Base-by-base conservation (phyloP, 1,140 invertebrate genomes). In the Drosophila nigrodunni region DNA sequence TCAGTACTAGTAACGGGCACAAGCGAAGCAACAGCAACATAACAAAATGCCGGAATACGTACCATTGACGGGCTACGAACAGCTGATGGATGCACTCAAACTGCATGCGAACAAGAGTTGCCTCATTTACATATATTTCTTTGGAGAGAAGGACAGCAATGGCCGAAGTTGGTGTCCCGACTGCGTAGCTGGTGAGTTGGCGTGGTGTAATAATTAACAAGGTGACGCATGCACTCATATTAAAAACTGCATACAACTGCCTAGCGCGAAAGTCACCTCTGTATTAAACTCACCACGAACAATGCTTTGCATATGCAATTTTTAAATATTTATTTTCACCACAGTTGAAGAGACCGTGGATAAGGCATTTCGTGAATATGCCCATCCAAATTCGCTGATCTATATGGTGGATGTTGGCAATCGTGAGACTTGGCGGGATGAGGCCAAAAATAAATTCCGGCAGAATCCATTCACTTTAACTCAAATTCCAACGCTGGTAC, bases 31-130 rank as follows among this genome's bases (percentile, higher is more conserved):
- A 25, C n/a, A 21, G 13, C 13, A 35, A 39, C 2, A 35, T 5
- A 10, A 39, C 7, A 92, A 52, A 81, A 71, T 90, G 93, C 13
- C 93, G 94, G 61, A 88, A 57, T 89, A 69, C 41, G 50, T 89
- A 30, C 62, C 66, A 47, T 65, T 68, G 1, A 69, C 52, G 2
- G 83, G 83, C 7, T 78, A 61, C 46, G 30, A 75, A 41, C 77
- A 83, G 55, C 65, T 89, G 65, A 47, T 74, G 74, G 64, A 69
- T 25, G 58, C 78, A 6, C 74, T 88, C 0, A 72, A 73, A 15
- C 0, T 39, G 13, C 43, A 83, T 7, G 60, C 67, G 0, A 64
- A 50, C 2, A 25, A 34, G 1, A 64, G 43, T 2, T 59, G 43
- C 10, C 77, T 73, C 7, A 78, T 88, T 30, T 88, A 88, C 21